Percentiles rank a stretch among this genome's conserved stretches.
Conservation (phyloP, 2,113 vertebrate genomes). For the Hypanus sabinus region DNA sequence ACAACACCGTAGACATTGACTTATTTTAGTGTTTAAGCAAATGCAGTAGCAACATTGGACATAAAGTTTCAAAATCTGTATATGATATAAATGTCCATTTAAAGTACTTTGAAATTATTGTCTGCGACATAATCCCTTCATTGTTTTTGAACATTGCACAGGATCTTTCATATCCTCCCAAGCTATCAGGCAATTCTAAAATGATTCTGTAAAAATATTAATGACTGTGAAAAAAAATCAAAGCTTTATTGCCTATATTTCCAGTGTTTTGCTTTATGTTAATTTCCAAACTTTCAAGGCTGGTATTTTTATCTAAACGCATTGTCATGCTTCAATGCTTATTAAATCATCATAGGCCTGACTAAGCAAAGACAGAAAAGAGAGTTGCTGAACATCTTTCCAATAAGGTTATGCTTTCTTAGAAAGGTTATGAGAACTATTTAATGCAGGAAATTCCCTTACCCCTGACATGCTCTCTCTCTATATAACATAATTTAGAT, state of each 20-base stretch:
- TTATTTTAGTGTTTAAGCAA: background rate
- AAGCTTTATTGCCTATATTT: background rate
- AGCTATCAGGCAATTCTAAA: background rate
- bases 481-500: background rate
- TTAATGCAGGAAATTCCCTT: background rate
- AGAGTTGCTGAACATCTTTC: background rate
- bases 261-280: too few species aligned
- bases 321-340: background rate
- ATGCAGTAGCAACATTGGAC: background rate
- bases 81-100: background rate
- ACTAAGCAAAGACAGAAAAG: background rate
- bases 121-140: background rate
- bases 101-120: background rate
- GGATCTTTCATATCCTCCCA: background rate
- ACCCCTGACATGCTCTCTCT: background rate
- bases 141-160: background rate
- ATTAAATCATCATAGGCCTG: background rate
- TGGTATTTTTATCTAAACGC: background rate
- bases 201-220: background rate
- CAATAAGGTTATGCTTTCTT: background rate
- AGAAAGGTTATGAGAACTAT: background rate
- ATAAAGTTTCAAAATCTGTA: background rate
- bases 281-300: background rate
- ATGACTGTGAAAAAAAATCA: background rate
- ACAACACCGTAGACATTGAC: background rate